Evolutionary conservation across 2,113 vertebrate genomes (phyloP).

Genomic region (Eira barbara): DNA sequence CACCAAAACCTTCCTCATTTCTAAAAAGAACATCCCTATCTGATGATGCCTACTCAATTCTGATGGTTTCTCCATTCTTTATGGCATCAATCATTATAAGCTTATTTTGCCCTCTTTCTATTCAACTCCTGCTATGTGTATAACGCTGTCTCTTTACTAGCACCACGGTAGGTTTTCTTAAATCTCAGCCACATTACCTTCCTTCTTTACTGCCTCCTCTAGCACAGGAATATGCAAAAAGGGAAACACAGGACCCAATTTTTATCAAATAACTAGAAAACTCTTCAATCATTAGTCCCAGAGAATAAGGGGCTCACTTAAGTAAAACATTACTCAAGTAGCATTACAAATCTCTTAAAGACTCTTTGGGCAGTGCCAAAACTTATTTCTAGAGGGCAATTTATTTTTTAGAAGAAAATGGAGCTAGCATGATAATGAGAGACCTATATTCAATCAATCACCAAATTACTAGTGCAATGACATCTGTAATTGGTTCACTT

Average conservation of each 20-base stretch:
- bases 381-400: conserved; percentile 19
- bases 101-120: not conserved
- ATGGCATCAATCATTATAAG: not conserved
- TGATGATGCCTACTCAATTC: not conserved
- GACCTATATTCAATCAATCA: not conserved
- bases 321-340: not conserved
- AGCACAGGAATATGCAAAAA: not conserved
- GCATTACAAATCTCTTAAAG: not conserved
- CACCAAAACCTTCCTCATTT: conserved; percentile 15
- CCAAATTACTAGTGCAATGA: not conserved
- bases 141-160: not conserved
- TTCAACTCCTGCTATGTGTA: not conserved
- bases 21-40: not conserved
- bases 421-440: not conserved
- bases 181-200: not conserved
- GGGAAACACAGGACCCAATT: not conserved
- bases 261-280: conserved; percentile 1
- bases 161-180: not conserved
- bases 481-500: not conserved
- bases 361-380: not conserved
- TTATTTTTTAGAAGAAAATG: conserved; percentile 21
- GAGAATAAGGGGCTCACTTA: not conserved
- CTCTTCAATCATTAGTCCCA: not conserved
- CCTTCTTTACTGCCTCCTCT: not conserved
- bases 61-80: not conserved